Conservation (phyloP, 2,113 vertebrate genomes). For the Silurus asotus region DNA sequence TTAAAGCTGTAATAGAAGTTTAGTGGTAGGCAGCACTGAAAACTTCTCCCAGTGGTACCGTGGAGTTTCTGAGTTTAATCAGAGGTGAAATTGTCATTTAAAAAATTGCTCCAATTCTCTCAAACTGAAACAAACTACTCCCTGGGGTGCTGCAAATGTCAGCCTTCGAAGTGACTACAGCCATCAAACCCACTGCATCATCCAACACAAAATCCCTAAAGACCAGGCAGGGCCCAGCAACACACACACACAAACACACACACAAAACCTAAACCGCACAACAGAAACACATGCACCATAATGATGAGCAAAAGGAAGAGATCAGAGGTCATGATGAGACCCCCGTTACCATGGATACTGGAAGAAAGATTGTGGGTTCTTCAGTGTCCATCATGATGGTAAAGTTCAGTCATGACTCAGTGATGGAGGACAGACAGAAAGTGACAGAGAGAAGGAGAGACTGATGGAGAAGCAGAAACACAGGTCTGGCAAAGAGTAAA, state of each 20-base stretch:
- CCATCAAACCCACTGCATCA: conserved; percentile 29
- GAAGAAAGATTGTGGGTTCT: background rate
- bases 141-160: conserved; percentile 35
- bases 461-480: background rate
- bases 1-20: conserved; percentile 23
- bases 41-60: background rate
- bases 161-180: conserved; percentile 28
- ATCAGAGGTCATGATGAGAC: conserved; percentile 21
- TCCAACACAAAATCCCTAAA: conserved; percentile 11
- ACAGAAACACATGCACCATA: conserved; percentile 10
- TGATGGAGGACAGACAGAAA: conserved; percentile 46
- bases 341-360: conserved; percentile 17
- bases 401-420: conserved; percentile 33
- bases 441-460: background rate
- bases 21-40: background rate
- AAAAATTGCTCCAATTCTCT: conserved; percentile 36
- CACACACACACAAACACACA: conserved; percentile 8
- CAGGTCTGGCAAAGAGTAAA: background rate
- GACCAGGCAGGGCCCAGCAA: background rate
- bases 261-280: background rate
- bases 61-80: conserved; percentile 13
- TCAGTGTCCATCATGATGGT: background rate
- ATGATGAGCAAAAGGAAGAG: conserved; percentile 24
- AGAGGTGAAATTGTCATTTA: conserved; percentile 38
- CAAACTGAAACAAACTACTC: conserved; percentile 32